These are phyloP conservation scores for Cheumatopsyche charites DNA, from an alignment of 1,140 invertebrate genomes.

Conservation along the genomic window DNA sequence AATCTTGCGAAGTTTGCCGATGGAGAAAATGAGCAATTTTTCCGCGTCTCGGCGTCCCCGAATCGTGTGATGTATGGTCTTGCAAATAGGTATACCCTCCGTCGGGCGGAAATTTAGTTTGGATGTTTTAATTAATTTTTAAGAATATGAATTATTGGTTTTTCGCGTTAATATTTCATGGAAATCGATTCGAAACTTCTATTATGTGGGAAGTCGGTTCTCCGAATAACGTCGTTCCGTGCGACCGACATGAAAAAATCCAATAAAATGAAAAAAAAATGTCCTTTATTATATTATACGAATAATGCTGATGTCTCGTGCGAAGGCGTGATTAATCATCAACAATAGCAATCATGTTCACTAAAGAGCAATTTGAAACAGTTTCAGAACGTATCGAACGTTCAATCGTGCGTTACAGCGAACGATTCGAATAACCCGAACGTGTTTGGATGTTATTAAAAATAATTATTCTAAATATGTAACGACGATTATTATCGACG, in stretches of 20 bases:
- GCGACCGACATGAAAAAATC: too few relatives aligned
- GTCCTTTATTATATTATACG: constrained; percentile 7
- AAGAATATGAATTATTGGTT: too few relatives aligned
- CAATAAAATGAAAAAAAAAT: not conserved
- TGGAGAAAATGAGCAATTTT: not conserved
- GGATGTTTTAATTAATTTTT: too few relatives aligned
- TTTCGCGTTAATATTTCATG: too few relatives aligned
- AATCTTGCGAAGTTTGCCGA: not conserved
- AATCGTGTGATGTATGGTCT: too few relatives aligned
- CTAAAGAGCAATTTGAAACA: constrained; percentile 13
- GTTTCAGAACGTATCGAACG: constrained; percentile 10
- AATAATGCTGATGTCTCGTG: constrained; percentile 15
- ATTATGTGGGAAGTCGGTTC: too few relatives aligned
- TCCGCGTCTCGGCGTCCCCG: too few relatives aligned
- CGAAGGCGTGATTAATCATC: constrained; percentile 13
- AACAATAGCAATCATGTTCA: not conserved
- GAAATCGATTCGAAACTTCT: too few relatives aligned
- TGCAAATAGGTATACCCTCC: too few relatives aligned
- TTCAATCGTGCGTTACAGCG: not conserved
- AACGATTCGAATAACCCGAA: not conserved
- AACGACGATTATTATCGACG: too few relatives aligned
- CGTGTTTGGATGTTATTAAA: not conserved
- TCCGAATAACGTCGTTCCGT: too few relatives aligned
- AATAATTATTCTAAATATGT: constrained; percentile 4
- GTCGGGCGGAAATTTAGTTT: too few relatives aligned